Evolutionary conservation across 2,888 invertebrate genomes (phyloP).

Genomic region (Meiosimyza decipiens): DNA sequence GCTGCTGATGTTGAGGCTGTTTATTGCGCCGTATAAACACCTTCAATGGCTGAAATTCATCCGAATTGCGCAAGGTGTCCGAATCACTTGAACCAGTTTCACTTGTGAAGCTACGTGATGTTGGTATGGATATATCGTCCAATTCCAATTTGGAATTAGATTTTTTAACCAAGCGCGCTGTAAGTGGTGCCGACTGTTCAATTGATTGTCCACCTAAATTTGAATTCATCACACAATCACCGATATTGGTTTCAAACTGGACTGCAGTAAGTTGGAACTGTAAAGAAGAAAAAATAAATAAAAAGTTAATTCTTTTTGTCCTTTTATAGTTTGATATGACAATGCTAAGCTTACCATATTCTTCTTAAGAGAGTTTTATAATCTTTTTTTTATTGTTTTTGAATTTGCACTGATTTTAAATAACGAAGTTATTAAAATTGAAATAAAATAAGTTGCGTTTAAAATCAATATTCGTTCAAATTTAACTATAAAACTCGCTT

Average conservation of each 20-base stretch:
- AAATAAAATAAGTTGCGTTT: background rate
- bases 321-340: background rate
- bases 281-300: conserved; percentile 34
- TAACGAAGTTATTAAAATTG: background rate
- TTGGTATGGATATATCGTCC: conserved; percentile 47
- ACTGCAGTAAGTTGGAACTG: conserved; percentile 51
- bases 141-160: conserved; percentile 42
- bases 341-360: conserved; percentile 16
- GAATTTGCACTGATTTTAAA: conserved; percentile 8
- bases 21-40: conserved; percentile 46
- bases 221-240: conserved; percentile 48
- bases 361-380: conserved; percentile 33
- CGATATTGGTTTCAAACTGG: conserved; percentile 58
- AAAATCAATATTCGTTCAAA: background rate
- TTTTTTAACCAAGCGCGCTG: conserved; percentile 35
- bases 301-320: background rate
- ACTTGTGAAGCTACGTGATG: conserved; percentile 45
- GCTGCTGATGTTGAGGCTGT: conserved; percentile 12
- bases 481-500: conserved; percentile 25
- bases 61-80: conserved; percentile 47
- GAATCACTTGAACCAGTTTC: conserved; percentile 47
- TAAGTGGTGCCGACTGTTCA: conserved; percentile 17
- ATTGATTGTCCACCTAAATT: conserved; percentile 23
- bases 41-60: conserved; percentile 44
- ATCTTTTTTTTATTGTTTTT: background rate